These are phyloP conservation scores for Sarcophilus harrisii DNA, from an alignment of 2,797 vertebrate species.

Conservation along the genomic window DNA sequence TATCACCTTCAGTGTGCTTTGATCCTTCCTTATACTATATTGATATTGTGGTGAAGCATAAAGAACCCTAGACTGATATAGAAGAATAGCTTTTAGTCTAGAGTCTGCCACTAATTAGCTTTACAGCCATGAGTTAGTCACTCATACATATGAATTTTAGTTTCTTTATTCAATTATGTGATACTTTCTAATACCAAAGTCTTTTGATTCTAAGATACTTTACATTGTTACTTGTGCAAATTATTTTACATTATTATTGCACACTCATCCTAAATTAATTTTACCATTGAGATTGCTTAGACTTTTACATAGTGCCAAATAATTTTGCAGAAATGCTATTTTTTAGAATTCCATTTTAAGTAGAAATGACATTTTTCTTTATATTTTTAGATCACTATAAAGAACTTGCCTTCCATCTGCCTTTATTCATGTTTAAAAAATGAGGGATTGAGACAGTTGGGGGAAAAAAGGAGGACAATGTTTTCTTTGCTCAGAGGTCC, in stretches of 20 bases:
- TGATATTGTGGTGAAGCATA: background rate
- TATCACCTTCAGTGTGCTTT: background rate
- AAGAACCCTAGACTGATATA: background rate
- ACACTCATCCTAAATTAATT: background rate
- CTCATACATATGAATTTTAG: background rate
- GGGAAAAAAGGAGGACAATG: background rate
- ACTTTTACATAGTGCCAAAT: background rate
- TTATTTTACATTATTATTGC: background rate
- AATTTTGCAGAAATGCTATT: background rate
- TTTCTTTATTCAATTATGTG: background rate
- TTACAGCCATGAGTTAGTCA: background rate
- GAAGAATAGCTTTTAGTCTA: background rate
- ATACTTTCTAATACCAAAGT: background rate
- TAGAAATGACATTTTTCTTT: background rate
- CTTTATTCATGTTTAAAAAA: background rate
- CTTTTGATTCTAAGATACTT: background rate
- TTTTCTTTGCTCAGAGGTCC: background rate
- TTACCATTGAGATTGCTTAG: background rate
- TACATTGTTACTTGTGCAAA: background rate
- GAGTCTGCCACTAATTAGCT: background rate
- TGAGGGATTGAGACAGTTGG: background rate
- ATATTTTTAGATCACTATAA: background rate
- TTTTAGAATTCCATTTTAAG: background rate
- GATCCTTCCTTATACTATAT: background rate
- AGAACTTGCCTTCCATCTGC: background rate